A percentile compares a stretch with the other conserved stretches of the same genome.
Conservation (phyloP, 2,797 vertebrate species). For the Poecilia picta region DNA sequence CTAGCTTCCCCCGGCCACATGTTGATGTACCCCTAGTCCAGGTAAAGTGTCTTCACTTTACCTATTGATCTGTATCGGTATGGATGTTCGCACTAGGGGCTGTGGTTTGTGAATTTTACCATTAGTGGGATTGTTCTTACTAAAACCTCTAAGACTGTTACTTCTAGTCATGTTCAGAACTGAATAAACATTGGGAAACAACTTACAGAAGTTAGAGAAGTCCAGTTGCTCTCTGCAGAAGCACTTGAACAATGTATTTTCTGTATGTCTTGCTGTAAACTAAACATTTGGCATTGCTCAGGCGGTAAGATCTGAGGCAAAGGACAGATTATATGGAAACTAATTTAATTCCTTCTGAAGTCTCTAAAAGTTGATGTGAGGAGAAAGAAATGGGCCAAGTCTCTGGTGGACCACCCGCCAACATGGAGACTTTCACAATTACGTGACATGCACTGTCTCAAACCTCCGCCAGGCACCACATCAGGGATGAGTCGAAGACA, state of each 20-base stretch:
- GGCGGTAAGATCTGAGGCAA: background rate
- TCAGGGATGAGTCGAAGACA: conserved; percentile 41
- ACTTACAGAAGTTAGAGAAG: background rate
- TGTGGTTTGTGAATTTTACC: too few species aligned
- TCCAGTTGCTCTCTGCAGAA: background rate
- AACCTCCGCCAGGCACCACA: conserved; percentile 46
- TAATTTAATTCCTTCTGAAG: conserved; percentile 6
- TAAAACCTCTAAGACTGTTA: background rate
- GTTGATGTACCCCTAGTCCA: background rate
- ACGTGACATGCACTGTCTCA: conserved; percentile 43
- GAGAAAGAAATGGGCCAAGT: conserved; percentile 24
- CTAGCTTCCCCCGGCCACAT: too few species aligned
- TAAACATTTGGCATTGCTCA: background rate
- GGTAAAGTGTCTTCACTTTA: too few species aligned
- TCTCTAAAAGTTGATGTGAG: conserved; percentile 6
- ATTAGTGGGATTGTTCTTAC: background rate
- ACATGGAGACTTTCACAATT: conserved; percentile 38
- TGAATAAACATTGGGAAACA: background rate
- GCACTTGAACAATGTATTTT: background rate
- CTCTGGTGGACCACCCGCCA: conserved; percentile 59
- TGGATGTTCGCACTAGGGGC: background rate
- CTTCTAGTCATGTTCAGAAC: background rate
- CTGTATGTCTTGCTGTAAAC: background rate
- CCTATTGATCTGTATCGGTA: too few species aligned
- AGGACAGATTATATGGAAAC: conserved; percentile 17